phyloP scores from a whole-genome alignment of 2,113 vertebrate genomes.

The Eurypyga helias region DNA sequence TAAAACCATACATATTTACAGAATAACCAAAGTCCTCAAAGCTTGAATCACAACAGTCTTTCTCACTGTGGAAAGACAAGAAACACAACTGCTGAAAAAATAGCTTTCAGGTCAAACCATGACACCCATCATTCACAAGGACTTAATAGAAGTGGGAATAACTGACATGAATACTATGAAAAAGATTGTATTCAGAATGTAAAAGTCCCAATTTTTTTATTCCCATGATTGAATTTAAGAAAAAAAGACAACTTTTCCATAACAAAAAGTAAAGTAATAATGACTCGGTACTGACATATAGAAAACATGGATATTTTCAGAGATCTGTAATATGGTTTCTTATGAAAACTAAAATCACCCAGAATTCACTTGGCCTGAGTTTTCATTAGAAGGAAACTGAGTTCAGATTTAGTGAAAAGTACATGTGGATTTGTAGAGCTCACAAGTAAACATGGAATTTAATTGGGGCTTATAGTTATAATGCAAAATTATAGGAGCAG shows the following conservation, averaged over 20 bases:
- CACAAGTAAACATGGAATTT: not conserved
- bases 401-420: not conserved
- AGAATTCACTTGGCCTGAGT: not conserved
- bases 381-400: not conserved
- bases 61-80: not conserved
- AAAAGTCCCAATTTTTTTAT: not conserved
- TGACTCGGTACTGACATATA: not conserved
- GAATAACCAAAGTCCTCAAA: not conserved
- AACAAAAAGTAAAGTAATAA: not conserved
- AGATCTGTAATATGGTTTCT: not conserved
- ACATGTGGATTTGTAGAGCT: not conserved
- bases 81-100: not conserved
- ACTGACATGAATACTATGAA: not conserved
- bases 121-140: not conserved
- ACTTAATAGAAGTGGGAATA: not conserved
- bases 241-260: not conserved
- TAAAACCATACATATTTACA: not conserved
- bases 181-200: not conserved
- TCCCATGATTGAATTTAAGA: not conserved
- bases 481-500: not conserved
- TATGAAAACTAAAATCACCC: not conserved
- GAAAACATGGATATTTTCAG: not conserved
- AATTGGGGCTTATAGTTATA: not conserved
- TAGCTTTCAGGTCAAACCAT: not conserved
- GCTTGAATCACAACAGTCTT: not conserved